These are phyloP conservation scores for Nanorana parkeri DNA, from an alignment of 2,113 vertebrate species.

Conservation along the genomic window DNA sequence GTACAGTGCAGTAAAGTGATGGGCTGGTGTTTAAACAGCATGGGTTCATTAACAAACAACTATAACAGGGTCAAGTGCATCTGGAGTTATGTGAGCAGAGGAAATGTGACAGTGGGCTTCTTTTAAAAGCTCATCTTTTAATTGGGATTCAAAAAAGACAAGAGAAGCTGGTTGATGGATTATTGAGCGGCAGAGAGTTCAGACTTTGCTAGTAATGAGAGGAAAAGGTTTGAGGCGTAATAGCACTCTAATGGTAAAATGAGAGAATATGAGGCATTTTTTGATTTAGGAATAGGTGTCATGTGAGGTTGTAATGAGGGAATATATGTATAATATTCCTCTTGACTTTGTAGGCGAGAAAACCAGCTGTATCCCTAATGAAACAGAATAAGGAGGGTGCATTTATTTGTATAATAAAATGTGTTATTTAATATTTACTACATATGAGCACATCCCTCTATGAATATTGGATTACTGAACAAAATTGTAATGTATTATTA, in stretches of 20 bases:
- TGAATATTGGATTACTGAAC: no score
- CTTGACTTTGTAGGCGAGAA: no score
- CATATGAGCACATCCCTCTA: no score
- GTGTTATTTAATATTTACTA: no score
- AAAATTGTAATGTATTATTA: no score
- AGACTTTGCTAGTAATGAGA: slow-evolving; percentile 16
- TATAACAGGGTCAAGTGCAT: slow-evolving; percentile 7
- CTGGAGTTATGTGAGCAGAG: slow-evolving; percentile 6
- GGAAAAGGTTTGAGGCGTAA: not conserved
- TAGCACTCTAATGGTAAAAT: not conserved
- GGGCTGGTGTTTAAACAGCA: no score
- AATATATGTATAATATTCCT: no score
- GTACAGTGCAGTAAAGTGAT: no score
- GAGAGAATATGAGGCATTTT: not conserved
- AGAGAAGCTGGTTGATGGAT: not conserved
- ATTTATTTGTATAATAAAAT: no score
- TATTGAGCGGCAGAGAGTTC: slow-evolving; percentile 17
- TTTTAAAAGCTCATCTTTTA: not conserved
- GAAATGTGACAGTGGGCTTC: not conserved
- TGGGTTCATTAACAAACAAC: slow-evolving; percentile 18
- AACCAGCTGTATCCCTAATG: no score
- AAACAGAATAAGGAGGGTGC: no score
- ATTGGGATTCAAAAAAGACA: not conserved
- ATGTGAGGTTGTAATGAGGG: not conserved
- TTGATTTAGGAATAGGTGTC: not conserved